Conservation (phyloP, 2,797 vertebrate genomes). For the Gallirallus australis region DNA sequence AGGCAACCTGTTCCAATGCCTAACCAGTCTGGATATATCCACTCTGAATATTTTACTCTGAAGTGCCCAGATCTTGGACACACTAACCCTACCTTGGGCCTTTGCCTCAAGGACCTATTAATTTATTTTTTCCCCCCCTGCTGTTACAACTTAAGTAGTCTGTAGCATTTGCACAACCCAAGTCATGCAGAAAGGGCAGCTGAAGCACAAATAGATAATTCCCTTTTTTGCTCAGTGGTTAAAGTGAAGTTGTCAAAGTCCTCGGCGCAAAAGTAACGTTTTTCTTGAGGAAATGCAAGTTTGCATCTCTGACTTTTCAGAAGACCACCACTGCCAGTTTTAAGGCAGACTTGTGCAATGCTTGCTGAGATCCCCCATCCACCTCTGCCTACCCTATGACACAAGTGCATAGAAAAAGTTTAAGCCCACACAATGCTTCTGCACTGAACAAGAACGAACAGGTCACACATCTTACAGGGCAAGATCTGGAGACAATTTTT, state of each 20-base stretch:
- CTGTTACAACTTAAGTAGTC: not conserved
- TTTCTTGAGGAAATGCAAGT: not conserved
- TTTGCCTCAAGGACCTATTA: not conserved
- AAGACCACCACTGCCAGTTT: not conserved
- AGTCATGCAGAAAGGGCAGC: not conserved
- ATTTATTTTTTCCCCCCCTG: not conserved
- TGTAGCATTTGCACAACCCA: not conserved
- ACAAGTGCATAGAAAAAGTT: not conserved
- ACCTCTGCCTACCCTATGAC: rapidly evolving
- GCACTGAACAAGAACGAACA: not conserved
- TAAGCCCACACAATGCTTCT: not conserved
- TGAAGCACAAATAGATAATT: not conserved
- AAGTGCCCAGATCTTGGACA: not conserved
- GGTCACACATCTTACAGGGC: not conserved
- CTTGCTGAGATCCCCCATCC: not conserved
- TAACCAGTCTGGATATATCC: not conserved
- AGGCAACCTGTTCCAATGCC: no score
- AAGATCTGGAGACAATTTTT: not conserved
- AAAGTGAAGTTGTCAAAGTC: not conserved
- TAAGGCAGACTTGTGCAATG: not conserved
- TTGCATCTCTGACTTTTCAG: not conserved
- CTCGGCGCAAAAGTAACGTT: rapidly evolving
- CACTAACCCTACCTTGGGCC: not conserved
- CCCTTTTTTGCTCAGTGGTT: not conserved
- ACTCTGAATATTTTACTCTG: not conserved